phyloP scores from a whole-genome alignment of 1,140 invertebrate species.

The Nebria ingens region DNA sequence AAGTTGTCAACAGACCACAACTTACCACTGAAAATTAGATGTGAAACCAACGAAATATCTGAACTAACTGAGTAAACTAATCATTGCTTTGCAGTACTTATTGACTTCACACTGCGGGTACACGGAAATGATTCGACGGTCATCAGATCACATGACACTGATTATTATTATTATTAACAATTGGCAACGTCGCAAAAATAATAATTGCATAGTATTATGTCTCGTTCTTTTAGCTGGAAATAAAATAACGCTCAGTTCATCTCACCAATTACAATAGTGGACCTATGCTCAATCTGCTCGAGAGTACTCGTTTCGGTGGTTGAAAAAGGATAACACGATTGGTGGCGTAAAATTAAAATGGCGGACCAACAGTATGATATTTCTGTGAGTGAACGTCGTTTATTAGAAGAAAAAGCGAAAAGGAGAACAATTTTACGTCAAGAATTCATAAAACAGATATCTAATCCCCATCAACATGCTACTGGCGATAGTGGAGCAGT shows the following conservation, averaged over 20 bases:
- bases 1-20: neutral
- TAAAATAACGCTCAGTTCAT: too few species aligned
- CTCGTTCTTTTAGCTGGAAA: too few species aligned
- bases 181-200: neutral
- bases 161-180: neutral
- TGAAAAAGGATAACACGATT: neutral
- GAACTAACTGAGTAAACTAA: neutral
- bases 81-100: neutral
- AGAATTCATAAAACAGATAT: constrained; percentile 57
- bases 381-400: constrained; percentile 19
- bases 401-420: constrained; percentile 44
- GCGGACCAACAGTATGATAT: constrained; percentile 13
- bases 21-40: neutral
- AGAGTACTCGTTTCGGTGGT: neutral
- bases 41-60: neutral
- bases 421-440: constrained; percentile 43
- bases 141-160: neutral
- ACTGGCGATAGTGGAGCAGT: constrained; percentile 43
- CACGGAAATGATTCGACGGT: too few species aligned
- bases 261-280: too few species aligned
- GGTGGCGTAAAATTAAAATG: constrained; percentile 12
- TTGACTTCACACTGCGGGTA: neutral
- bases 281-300: too few species aligned
- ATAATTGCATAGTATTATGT: too few species aligned
- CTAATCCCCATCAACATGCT: constrained; percentile 50